Base-by-base conservation (phyloP, 2,888 invertebrate genomes). In the Diadegma fenestrale region DNA sequence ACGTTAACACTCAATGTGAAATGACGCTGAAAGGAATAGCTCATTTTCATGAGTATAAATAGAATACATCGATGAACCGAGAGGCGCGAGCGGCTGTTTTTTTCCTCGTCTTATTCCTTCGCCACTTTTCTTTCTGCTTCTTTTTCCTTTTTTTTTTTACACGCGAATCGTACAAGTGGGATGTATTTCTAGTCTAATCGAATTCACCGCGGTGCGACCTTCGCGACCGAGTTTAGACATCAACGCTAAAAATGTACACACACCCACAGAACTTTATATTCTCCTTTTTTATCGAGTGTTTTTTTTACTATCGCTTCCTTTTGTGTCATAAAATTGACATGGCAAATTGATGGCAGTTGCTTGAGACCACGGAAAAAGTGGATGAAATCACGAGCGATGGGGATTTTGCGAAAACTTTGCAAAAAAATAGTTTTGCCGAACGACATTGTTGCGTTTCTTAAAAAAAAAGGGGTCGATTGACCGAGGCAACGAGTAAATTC, bases 181-280 rank as follows among this genome's bases (percentile, higher is more conserved):
- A 33, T 66, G 75, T 80, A 80, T 82, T 82, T 82, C 54, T 17
- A 72, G 79, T 76, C 71, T 82, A 76, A 85, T 85, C 82, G 85
- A 85, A 82, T 66, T 64, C 43, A 72, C 41, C 45, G 48, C 37
- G 68, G 71, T 33, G 43, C 48, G 82, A 80, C 82, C 82, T 80
- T 85, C 71, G 54, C 82, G 66, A 82, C 79, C 82, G 51, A 61
- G 72, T 76, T 85, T 85, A 82, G 82, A 82, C 71, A 71, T 76
- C 71, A 41, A 76, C 61, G 82, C 76, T 82, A 85, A 80, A 85
- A 80, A 37, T 41, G 79, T 80, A 80, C n/a, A 54, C n/a, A 54
- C 54, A 30, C 64, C 66, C 72, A 68, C 71, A 82, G 54, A 66
- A 64, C 45, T 64, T n/a, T 61, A 48, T 58, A 58, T 75, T 41